Evolutionary conservation across 1,140 invertebrate genomes (phyloP), one percentile per base, ranked within the genome.

Genomic region (Cydia splendana): DNA sequence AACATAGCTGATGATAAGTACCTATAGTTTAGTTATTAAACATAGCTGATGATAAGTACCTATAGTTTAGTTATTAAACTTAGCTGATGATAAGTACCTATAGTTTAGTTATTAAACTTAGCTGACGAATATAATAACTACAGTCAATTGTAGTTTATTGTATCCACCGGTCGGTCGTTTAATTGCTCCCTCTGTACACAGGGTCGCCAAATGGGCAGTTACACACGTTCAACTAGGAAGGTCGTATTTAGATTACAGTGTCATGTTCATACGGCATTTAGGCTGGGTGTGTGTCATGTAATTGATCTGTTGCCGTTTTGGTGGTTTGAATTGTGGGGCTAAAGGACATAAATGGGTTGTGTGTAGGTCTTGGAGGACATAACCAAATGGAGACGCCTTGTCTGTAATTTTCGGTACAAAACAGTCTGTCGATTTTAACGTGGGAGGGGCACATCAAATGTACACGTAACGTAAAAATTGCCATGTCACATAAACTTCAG

Each of bases 301-400:
- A 62, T 62, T 62, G 57, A 62, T n/a, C 51, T 62, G 57, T 20
- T 24, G 57, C 57, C 57, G 57, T 62, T 62, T 62, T 62, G 57
- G 57, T 62, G 57, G 57, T 62, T 57, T 62, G 57, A 9, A 57
- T 57, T n/a, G 18, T 12, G 6, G 53, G n/a, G 3, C 18, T 10
- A 6, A 18, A 18, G 6, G n/a, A 53, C 6, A 18, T 62, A 24
- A 62, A 62, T 24, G 53, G 53, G n/a, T 7, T 57, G 18, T 57
- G 2, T 57, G n/a, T 18, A 57, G 5, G 53, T 57, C 20, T 57
- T 24, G 24, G 24, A 24, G 24, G 24, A 24, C 2, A 24, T 24
- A 24, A 24, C 24, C 24, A 2, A 24, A 24, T 24, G 24, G 24
- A 24, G 24, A 24, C 24, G 24, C 24, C 0, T 24, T 24, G 24